These are phyloP conservation scores for Adelognathus sp. DNA, from an alignment of 2,888 invertebrate species.

Conservation along the genomic window DNA sequence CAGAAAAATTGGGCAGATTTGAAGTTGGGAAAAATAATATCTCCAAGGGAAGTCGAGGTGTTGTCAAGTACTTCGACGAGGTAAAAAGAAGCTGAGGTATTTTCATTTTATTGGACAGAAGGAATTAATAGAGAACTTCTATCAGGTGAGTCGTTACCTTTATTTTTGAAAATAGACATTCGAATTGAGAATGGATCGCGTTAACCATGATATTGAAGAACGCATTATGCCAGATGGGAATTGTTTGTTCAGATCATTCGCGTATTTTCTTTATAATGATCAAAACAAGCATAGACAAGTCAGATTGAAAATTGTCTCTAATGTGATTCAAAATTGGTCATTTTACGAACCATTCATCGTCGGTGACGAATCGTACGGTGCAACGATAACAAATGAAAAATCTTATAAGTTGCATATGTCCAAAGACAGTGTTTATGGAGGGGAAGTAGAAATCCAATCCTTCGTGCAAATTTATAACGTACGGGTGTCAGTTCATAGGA, in stretches of 20 bases:
- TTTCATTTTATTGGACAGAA: too few species aligned
- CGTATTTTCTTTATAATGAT: too few species aligned
- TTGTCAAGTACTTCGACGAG: too few species aligned
- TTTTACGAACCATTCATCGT: neutral
- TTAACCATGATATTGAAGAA: neutral
- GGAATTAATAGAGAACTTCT: too few species aligned
- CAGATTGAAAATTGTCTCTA: neutral
- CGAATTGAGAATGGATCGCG: neutral
- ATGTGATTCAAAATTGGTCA: neutral
- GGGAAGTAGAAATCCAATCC: neutral
- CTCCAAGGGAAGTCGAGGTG: too few species aligned
- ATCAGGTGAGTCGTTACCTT: too few species aligned
- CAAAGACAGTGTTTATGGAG: neutral
- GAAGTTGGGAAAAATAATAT: too few species aligned
- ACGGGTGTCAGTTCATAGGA: neutral
- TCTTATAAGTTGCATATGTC: neutral
- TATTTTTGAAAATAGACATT: too few species aligned
- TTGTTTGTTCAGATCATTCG: neutral
- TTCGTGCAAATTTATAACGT: neutral
- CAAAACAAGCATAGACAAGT: neutral
- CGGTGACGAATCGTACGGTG: neutral
- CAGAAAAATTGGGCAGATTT: too few species aligned
- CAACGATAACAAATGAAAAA: too few species aligned
- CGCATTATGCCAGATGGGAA: neutral
- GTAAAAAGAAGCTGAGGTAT: too few species aligned